Evolutionary conservation across 2,797 vertebrate genomes (phyloP).

Genomic region (Labeo calbasu): DNA sequence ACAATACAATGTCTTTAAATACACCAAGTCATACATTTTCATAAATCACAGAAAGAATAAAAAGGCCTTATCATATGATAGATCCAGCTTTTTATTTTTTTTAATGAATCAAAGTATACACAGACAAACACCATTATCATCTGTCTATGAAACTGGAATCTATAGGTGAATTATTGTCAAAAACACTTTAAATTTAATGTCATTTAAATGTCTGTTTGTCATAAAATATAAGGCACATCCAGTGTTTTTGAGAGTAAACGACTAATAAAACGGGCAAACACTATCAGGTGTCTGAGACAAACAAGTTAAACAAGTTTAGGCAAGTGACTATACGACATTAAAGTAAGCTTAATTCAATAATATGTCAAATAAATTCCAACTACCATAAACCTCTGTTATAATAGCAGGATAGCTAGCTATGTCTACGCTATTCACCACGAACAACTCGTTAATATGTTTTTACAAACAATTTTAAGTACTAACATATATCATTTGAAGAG

Average conservation of each 20-base stretch:
- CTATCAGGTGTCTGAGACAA: not conserved
- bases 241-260: not conserved
- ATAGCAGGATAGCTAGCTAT: not conserved
- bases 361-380: not conserved
- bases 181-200: not conserved
- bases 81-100: not conserved
- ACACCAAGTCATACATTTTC: not conserved
- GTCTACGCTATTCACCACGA: not conserved
- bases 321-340: not conserved
- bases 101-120: not conserved
- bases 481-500: not conserved
- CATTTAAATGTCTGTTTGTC: not conserved
- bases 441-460: not conserved
- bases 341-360: not conserved
- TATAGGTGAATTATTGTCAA: not conserved
- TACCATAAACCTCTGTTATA: not conserved
- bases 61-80: too few relatives aligned
- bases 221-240: not conserved
- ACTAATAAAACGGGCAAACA: not conserved
- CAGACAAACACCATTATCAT: not conserved
- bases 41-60: not conserved
- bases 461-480: not conserved
- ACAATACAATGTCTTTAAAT: not conserved
- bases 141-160: not conserved
- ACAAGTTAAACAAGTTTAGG: not conserved